Base-by-base conservation (phyloP, 2,888 invertebrate genomes). In the Phalangium opilio region DNA sequence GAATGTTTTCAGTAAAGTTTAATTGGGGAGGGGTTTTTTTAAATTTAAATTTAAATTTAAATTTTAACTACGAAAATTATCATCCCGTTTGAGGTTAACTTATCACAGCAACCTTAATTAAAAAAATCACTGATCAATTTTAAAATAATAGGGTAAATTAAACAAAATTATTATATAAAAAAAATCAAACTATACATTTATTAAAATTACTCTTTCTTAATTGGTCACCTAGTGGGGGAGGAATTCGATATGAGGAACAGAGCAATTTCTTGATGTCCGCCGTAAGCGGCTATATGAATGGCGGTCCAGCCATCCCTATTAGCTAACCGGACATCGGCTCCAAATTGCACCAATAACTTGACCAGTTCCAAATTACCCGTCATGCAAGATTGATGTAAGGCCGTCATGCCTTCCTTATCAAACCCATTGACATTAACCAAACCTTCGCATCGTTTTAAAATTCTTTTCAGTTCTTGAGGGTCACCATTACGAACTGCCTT, bases 261-360 rank as follows among this genome's bases (percentile, higher is more conserved):
- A 3, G 60, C 60, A 40, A 66, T 63, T 50, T 64, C 64, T 45
- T 60, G 59, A 49, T 67, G 66, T 5, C 68, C 68, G 2, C 64
- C 62, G 45, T 60, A 67, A 3, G 63, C 63, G 1, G 68, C 67
- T n/a, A 68, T 62, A 50, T 59, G 59, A 14, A 59, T 46, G 12
- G 59, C 58, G 39, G 61, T 64, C 67, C 67, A 68, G 2, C 68
- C 68, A 51, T 67, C 67, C 10, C 64, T 55, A 55, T 66, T 67
- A 7, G 66, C 64, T 48, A 67, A 59, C 41, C 61, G 58, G 3
- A 64, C 61, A 54, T 68, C 67, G 2, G 68, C 68, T 14, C 68
- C 68, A 48, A 64, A 64, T 53, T 61, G 60, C 43, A 68, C 63
- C 47, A 68, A 57, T n/a, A 67, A 53, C 57, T 67, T 65, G 43